Conservation (phyloP, 2,888 invertebrate genomes). For the Cerastis leucographa region DNA sequence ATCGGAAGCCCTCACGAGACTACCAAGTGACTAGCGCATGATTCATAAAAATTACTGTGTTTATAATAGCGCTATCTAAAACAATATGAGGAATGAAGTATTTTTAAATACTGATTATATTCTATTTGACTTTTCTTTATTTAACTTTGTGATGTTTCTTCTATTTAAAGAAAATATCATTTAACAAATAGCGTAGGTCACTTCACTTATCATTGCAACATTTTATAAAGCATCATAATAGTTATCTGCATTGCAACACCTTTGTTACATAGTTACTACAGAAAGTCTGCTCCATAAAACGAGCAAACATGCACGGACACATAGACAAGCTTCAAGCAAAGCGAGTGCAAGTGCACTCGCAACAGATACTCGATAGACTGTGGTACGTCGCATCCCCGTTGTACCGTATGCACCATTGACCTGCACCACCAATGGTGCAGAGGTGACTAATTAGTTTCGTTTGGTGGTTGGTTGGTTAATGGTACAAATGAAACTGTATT, state of each 20-base stretch:
- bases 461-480: too few relatives aligned
- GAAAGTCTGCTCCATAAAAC: not conserved
- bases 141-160: not conserved
- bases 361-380: not conserved
- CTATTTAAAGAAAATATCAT: not conserved
- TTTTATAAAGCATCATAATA: not conserved
- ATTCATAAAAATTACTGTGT: not conserved
- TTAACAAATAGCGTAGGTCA: not conserved
- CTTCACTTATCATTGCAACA: not conserved
- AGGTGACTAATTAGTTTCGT: too few relatives aligned
- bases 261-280: not conserved
- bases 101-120: not conserved
- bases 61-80: conserved; percentile 27
- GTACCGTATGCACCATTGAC: too few relatives aligned
- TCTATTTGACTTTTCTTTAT: not conserved
- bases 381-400: not conserved
- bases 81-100: not conserved
- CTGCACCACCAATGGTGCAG: too few relatives aligned
- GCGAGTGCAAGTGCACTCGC: not conserved
- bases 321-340: not conserved
- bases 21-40: conserved; percentile 24
- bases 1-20: conserved; percentile 47
- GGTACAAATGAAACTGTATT: too few relatives aligned
- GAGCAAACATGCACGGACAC: not conserved
- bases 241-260: not conserved